These are phyloP conservation scores for Galemys pyrenaicus DNA, from an alignment of 2,113 vertebrate genomes.

Conservation along the genomic window DNA sequence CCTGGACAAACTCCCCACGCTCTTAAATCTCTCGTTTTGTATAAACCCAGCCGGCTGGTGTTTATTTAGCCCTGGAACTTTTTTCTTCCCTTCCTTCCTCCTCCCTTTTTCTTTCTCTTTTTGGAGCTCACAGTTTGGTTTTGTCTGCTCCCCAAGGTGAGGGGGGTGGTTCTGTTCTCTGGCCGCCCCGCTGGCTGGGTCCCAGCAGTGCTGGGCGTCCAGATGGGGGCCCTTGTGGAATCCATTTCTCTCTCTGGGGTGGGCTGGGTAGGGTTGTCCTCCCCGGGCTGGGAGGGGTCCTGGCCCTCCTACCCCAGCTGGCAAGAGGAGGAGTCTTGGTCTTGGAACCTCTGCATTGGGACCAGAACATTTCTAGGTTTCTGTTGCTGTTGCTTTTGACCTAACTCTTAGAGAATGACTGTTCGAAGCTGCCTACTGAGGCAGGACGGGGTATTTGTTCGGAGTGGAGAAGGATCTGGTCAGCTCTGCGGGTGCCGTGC, in stretches of 20 bases:
- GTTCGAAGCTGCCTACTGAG: constrained; percentile 25
- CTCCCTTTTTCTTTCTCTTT: background rate
- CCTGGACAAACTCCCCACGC: constrained; percentile 9
- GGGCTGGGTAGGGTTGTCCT: background rate
- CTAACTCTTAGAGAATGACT: constrained; percentile 66
- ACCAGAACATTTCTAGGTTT: constrained; percentile 58
- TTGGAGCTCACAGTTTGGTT: constrained; percentile 67
- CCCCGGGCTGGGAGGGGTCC: constrained; percentile 62
- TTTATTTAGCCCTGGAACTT: constrained; percentile 33
- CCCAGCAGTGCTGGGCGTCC: constrained; percentile 60
- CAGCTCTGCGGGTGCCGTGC: constrained; percentile 63
- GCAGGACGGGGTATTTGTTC: background rate
- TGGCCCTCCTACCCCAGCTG: background rate
- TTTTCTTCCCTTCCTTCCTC: constrained; percentile 51
- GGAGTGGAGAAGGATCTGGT: constrained; percentile 62
- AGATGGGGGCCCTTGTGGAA: background rate
- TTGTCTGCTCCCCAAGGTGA: constrained; percentile 57
- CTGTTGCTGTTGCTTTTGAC: constrained; percentile 66
- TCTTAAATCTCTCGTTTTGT: constrained; percentile 62
- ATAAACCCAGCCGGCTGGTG: constrained; percentile 87
- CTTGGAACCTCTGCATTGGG: constrained; percentile 49
- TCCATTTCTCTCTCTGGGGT: background rate
- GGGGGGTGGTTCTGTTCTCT: constrained; percentile 60
- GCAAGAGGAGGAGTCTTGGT: background rate
- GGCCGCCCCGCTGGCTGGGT: constrained; percentile 13